A percentile compares a stretch with the other conserved stretches of the same genome.
Conservation (phyloP, 2,888 invertebrate species). For the Eupithecia subfuscata region DNA sequence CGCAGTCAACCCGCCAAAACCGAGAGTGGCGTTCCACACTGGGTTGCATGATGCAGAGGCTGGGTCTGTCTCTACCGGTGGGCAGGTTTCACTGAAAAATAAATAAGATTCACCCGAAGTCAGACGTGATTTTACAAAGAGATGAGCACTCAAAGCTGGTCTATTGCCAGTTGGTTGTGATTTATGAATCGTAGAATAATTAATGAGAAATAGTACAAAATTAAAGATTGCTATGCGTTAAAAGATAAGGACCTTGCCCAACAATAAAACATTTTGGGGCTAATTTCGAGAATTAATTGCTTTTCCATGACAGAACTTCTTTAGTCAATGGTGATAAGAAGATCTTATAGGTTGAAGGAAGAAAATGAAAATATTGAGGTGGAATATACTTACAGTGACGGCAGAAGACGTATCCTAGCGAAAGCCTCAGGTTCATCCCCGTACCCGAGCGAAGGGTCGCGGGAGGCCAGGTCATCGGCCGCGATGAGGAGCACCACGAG, state of each 20-base stretch:
- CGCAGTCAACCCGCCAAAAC: constrained; percentile 91
- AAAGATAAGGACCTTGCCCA: not conserved
- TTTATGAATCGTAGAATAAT: not conserved
- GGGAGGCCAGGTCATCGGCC: constrained; percentile 91
- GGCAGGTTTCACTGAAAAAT: constrained; percentile 86
- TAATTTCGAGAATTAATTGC: not conserved
- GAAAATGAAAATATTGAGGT: no score
- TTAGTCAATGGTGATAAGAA: not conserved
- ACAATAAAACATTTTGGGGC: not conserved
- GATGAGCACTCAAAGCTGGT: not conserved
- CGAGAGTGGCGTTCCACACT: constrained; percentile 96
- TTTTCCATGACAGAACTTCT: not conserved
- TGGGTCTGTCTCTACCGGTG: constrained; percentile 91
- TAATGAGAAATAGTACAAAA: not conserved
- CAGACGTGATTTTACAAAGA: not conserved
- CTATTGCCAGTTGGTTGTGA: not conserved
- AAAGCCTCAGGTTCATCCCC: constrained; percentile 93
- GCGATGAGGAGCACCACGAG: constrained; percentile 93
- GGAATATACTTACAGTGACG: constrained; percentile 87
- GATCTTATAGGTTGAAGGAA: no score
- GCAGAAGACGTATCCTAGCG: constrained; percentile 91
- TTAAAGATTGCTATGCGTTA: not conserved
- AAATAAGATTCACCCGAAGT: not conserved
- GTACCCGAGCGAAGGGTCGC: constrained; percentile 91
- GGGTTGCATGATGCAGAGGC: constrained; percentile 94